These are phyloP conservation scores for Phymatocera aterrima DNA, from an alignment of 2,888 invertebrate species.

Conservation along the genomic window DNA sequence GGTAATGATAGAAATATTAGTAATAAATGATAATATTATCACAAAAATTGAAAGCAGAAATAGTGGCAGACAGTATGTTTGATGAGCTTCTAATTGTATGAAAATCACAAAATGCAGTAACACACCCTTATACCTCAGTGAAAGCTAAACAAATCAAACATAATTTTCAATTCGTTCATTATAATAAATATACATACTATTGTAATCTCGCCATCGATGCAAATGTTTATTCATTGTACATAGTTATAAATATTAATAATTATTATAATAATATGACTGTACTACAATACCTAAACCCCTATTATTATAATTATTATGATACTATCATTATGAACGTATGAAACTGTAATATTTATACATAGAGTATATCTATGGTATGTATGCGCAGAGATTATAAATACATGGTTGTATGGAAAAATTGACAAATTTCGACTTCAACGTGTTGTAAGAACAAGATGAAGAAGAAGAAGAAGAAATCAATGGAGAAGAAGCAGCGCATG, in stretches of 20 bases:
- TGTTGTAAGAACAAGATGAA: too few relatives aligned
- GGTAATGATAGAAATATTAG: conserved; percentile 24
- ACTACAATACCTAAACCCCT: conserved; percentile 2
- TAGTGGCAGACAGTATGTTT: not conserved
- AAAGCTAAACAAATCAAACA: conserved; percentile 65
- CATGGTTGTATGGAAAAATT: not conserved
- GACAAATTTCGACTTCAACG: conserved; percentile 8
- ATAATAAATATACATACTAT: conserved; percentile 49
- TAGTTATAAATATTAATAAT: conserved; percentile 56
- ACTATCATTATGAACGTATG: conserved; percentile 19
- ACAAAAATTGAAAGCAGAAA: not conserved
- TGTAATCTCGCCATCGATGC: conserved; percentile 61
- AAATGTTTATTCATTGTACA: conserved; percentile 63
- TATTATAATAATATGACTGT: conserved; percentile 27
- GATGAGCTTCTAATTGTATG: not conserved
- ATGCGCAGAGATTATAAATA: conserved; percentile 20
- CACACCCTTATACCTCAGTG: conserved; percentile 59
- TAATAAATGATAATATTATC: conserved; percentile 18
- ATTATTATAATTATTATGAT: not conserved
- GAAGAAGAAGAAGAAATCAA: too few relatives aligned
- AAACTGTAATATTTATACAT: conserved; percentile 27
- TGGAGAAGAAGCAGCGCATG: conserved; percentile 16
- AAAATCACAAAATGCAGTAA: conserved; percentile 1
- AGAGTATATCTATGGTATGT: not conserved
- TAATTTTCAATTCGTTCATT: conserved; percentile 48